phyloP scores from a whole-genome alignment of 2,113 vertebrate species.

The Hippocampus comes region DNA sequence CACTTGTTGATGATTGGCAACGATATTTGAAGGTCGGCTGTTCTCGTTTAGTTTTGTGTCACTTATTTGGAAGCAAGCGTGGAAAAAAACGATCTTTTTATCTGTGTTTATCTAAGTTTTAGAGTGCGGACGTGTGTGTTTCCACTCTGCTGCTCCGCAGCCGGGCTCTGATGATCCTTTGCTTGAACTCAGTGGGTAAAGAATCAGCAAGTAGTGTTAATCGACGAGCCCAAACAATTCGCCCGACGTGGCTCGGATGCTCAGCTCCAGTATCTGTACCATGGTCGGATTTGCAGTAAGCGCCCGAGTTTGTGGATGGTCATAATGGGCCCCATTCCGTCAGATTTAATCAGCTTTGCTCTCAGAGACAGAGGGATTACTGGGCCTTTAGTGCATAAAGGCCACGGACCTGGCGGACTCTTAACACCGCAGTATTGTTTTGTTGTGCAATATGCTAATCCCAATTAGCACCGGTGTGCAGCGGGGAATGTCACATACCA shows the following conservation, averaged over 20 bases:
- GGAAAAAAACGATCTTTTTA: background rate
- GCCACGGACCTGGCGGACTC: slow-evolving; percentile 41
- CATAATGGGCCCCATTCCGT: slow-evolving; percentile 63
- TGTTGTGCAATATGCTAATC: slow-evolving; percentile 57
- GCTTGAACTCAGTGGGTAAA: slow-evolving; percentile 26
- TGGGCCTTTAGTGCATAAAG: slow-evolving; percentile 49
- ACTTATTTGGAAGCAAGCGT: background rate
- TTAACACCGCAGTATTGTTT: slow-evolving; percentile 48
- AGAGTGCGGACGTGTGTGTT: slow-evolving; percentile 6
- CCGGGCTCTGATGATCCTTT: slow-evolving; percentile 18
- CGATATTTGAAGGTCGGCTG: background rate
- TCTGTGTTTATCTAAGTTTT: background rate
- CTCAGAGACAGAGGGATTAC: slow-evolving; percentile 64
- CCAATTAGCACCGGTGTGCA: slow-evolving; percentile 54
- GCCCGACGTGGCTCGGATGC: slow-evolving; percentile 23
- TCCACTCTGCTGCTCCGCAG: slow-evolving; percentile 2
- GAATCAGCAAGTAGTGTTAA: slow-evolving; percentile 47
- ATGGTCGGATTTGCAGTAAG: slow-evolving; percentile 66
- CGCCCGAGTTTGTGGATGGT: slow-evolving; percentile 49
- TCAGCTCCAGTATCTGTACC: slow-evolving; percentile 52
- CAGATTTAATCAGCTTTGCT: slow-evolving; percentile 72
- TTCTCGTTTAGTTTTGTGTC: background rate
- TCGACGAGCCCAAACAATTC: slow-evolving; percentile 43
- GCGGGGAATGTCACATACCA: slow-evolving; percentile 49
- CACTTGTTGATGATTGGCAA: background rate